phyloP scores from a whole-genome alignment of 2,113 vertebrate species.

The Gnathonemus longibarbis region DNA sequence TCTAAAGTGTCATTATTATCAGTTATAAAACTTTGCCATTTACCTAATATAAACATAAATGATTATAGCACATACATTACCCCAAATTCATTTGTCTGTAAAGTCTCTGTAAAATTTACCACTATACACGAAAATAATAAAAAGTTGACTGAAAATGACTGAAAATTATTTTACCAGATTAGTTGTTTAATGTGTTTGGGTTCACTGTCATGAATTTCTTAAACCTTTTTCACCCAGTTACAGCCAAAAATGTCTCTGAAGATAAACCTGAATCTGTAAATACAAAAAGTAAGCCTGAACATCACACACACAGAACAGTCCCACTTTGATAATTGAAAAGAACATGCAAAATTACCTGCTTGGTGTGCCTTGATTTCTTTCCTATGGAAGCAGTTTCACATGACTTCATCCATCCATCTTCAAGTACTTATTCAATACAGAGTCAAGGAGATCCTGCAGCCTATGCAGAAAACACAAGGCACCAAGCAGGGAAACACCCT shows the following conservation, averaged over 20 bases:
- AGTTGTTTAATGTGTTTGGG: not conserved
- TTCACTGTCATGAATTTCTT: not conserved
- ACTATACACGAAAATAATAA: not conserved
- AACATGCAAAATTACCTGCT: not conserved
- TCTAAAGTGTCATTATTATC: not conserved
- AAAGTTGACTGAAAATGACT: not conserved
- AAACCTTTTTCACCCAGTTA: not conserved
- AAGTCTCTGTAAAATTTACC: not conserved
- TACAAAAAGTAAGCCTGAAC: not conserved
- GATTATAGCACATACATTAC: not conserved
- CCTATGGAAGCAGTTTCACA: not conserved
- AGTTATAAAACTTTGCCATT: not conserved
- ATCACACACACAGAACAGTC: not conserved
- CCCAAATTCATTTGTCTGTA: not conserved
- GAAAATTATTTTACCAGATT: not conserved
- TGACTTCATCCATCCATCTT: not conserved
- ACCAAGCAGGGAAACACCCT: not conserved
- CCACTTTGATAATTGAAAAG: not conserved
- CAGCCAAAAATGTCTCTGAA: not conserved
- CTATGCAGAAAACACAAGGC: not conserved
- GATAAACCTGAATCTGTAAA: not conserved
- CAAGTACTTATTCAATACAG: not conserved
- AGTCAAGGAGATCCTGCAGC: not conserved
- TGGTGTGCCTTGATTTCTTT: not conserved
- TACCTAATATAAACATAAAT: not conserved